A percentile compares a stretch with the other conserved stretches of the same genome.
These are phyloP conservation scores for Aphelinus atriplicis DNA, from an alignment of 1,140 invertebrate genomes.

Conservation along the genomic window DNA sequence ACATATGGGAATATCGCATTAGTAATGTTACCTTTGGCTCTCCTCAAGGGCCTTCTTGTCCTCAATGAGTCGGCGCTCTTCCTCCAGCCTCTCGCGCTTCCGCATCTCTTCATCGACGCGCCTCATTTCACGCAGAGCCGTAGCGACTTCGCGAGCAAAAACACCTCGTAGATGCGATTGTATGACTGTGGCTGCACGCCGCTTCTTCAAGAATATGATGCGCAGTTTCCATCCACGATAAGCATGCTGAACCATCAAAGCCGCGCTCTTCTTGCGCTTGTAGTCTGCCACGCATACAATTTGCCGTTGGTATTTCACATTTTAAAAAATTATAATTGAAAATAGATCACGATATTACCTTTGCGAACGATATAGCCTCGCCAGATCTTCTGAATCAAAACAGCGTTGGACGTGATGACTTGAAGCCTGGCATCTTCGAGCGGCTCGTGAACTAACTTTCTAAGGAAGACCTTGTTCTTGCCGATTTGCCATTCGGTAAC, in stretches of 20 bases:
- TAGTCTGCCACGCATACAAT: slow-evolving; percentile 68
- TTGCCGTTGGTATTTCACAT: slow-evolving; percentile 1
- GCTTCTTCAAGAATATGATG: slow-evolving; percentile 82
- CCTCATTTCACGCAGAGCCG: slow-evolving; percentile 87
- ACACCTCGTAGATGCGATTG: slow-evolving; percentile 90
- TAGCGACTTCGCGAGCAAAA: slow-evolving; percentile 87
- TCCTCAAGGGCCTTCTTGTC: slow-evolving; percentile 66
- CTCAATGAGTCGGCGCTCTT: slow-evolving; percentile 71
- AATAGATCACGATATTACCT: slow-evolving; percentile 60
- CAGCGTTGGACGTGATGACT: slow-evolving; percentile 76
- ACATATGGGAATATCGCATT: slow-evolving; percentile 53
- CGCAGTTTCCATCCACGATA: slow-evolving; percentile 88
- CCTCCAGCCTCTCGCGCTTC: slow-evolving; percentile 78
- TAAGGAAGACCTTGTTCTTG: slow-evolving; percentile 88
- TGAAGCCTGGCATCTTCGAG: slow-evolving; percentile 82
- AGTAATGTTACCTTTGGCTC: slow-evolving; percentile 63
- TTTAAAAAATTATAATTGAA: background rate
- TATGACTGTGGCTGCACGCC: slow-evolving; percentile 87
- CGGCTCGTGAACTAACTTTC: slow-evolving; percentile 85
- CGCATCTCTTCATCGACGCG: slow-evolving; percentile 92
- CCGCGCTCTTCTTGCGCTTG: slow-evolving; percentile 74
- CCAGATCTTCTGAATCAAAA: slow-evolving; percentile 84
- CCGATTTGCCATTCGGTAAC: slow-evolving; percentile 90
- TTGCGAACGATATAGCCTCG: slow-evolving; percentile 72
- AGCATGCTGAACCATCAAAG: slow-evolving; percentile 83